Evolutionary conservation across 2,113 vertebrate genomes (phyloP).

Genomic region (Heterochromis multidens): DNA sequence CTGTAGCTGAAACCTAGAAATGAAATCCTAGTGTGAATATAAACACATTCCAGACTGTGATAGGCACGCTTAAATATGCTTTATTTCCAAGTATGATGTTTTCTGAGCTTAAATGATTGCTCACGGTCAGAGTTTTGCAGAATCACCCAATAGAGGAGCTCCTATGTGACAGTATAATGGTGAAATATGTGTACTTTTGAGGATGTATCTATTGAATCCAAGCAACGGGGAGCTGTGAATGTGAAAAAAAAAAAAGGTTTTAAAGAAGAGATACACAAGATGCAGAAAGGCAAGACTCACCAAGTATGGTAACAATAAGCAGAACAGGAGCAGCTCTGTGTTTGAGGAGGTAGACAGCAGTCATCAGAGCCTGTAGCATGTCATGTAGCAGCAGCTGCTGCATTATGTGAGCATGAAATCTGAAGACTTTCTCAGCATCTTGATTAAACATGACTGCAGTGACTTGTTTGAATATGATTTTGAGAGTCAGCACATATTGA

Average conservation of each 20-base stretch:
- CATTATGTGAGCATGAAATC: neutral
- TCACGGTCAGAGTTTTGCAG: neutral
- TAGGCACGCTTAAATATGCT: neutral
- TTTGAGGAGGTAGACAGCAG: neutral
- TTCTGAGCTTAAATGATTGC: neutral
- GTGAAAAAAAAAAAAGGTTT: neutral
- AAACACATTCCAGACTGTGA: neutral
- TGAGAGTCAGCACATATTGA: conserved; percentile 9
- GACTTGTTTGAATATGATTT: neutral
- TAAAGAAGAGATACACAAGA: neutral
- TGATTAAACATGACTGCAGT: neutral
- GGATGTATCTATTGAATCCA: neutral
- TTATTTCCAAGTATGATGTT: neutral
- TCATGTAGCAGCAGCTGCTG: neutral
- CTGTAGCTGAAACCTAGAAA: neutral
- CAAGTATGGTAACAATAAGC: neutral
- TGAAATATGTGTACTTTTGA: neutral
- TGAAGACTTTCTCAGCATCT: neutral
- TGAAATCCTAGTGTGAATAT: neutral
- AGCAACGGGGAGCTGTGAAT: neutral
- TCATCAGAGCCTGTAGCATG: neutral
- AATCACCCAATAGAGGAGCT: neutral
- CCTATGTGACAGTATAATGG: neutral
- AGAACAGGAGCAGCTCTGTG: neutral
- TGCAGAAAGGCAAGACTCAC: neutral